These are phyloP conservation scores for Homarus gammarus DNA, from an alignment of 2,888 invertebrate species.

Conservation along the genomic window DNA sequence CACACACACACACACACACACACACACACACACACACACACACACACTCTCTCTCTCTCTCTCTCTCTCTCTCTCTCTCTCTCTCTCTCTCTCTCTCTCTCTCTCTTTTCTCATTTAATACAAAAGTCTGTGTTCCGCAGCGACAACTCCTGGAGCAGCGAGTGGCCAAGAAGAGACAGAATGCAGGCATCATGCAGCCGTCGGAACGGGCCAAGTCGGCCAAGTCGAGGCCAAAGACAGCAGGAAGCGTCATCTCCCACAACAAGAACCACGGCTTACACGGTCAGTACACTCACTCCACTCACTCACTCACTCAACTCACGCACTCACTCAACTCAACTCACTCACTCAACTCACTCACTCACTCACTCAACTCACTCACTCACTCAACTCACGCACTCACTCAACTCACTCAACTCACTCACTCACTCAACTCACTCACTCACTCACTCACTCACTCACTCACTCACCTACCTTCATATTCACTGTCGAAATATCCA, in stretches of 20 bases:
- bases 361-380: neutral
- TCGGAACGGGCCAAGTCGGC: constrained; percentile 75
- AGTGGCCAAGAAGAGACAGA: constrained; percentile 73
- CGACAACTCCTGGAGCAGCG: constrained; percentile 74
- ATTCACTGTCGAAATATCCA: too few species aligned
- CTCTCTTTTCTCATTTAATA: neutral
- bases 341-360: neutral
- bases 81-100: neutral
- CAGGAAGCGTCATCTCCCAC: neutral
- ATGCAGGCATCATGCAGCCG: constrained; percentile 73
- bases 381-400: neutral
- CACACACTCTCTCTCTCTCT: constrained; percentile 9
- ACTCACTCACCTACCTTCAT: too few species aligned
- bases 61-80: constrained; percentile 8
- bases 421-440: neutral
- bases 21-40: too few species aligned
- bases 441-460: too few species aligned
- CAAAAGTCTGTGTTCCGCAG: constrained; percentile 30
- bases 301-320: too few species aligned
- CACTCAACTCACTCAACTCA: too few species aligned
- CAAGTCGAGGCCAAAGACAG: constrained; percentile 65
- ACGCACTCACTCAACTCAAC: neutral
- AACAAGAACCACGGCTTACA: constrained; percentile 28
- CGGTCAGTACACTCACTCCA: constrained; percentile 30
- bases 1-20: too few species aligned